Evolutionary conservation across 2,113 vertebrate species (phyloP).

Genomic region (Proterorhinus semilunaris): DNA sequence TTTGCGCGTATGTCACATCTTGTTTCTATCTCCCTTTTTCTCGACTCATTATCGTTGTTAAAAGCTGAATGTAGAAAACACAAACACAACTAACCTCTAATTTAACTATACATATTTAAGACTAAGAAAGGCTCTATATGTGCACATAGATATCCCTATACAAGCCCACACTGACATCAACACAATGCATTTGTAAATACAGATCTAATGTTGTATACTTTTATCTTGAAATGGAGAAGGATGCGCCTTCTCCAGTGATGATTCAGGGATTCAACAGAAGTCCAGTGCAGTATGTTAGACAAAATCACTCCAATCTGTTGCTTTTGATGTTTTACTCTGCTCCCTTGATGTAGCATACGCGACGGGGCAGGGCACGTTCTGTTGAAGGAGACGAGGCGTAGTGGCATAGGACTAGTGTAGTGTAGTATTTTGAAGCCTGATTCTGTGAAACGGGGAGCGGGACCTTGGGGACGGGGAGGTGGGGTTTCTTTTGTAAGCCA

Average conservation of each 20-base stretch:
- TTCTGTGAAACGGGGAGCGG: slow-evolving; percentile 45
- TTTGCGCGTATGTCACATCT: slow-evolving; percentile 30
- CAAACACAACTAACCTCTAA: slow-evolving; percentile 74
- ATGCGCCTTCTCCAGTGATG: slow-evolving; percentile 68
- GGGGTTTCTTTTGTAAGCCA: slow-evolving; percentile 36
- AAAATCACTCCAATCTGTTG: slow-evolving; percentile 48
- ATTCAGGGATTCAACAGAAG: slow-evolving; percentile 77
- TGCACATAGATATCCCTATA: slow-evolving; percentile 71
- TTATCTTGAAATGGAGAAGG: slow-evolving; percentile 69
- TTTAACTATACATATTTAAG: slow-evolving; percentile 75
- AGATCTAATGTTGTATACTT: slow-evolving; percentile 73
- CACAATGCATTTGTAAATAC: slow-evolving; percentile 75
- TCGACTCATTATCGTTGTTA: slow-evolving; percentile 60
- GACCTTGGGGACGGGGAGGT: not conserved
- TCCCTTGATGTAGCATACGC: slow-evolving; percentile 66
- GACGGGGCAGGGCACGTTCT: slow-evolving; percentile 44
- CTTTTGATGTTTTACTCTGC: slow-evolving; percentile 55
- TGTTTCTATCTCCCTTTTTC: slow-evolving; percentile 43
- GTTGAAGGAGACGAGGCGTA: slow-evolving; percentile 43
- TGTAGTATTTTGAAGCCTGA: slow-evolving; percentile 60
- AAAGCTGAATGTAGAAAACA: slow-evolving; percentile 75
- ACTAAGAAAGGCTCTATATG: slow-evolving; percentile 68
- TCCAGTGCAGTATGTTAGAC: slow-evolving; percentile 69
- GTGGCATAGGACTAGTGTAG: slow-evolving; percentile 59
- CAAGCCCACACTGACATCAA: slow-evolving; percentile 65